Base-by-base conservation (phyloP, 2,888 invertebrate genomes). In the Anaspis maculata region DNA sequence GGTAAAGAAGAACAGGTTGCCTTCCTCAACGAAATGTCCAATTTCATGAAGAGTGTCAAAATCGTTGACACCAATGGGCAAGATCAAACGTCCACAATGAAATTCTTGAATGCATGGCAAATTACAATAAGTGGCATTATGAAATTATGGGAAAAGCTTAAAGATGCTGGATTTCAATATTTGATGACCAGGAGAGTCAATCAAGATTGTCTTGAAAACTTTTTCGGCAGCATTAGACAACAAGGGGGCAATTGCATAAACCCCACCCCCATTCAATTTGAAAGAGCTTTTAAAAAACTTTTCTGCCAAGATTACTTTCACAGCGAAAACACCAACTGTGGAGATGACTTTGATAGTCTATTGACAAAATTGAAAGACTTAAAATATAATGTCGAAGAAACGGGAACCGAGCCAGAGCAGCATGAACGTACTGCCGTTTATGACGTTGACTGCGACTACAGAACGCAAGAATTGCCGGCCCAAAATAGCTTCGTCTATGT, bases 271-370 rank as follows among this genome's bases (percentile, higher is more conserved):
- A 39, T 49, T 1, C 45, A 46, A 11, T 46, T 46, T 30, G 23
- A 27, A 30, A 38, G 42, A 15, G 34, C 42, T 2, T 46, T 42
- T 31, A 44, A 32, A 32, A 46, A 46, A 37, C 15, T 39, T 7
- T 46, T 46, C 37, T 36, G 30, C 16, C 31, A 32, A 31, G 34
- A 33, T 34, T 42, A 26, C 31, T 34, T 45, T 3, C 34, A 41
- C 27, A 21, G 36, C 3, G 30, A 14, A 9, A 30, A 13, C 85
- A 82, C 44, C 80, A 70, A 43, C 83, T 70, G 26, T 15, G 25
- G 13, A 22, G 19, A 22, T 10, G 33, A 33, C 22, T 22, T 9
- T 10, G 14, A 3, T 13, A 11, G 15, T 23, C 9, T 27, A 6
- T 22, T 28, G 16, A 5, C 14, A 22, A 22, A 23, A 12, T 10